Base-by-base conservation (phyloP, 2,888 invertebrate genomes). In the Agrotis ipsilon region DNA sequence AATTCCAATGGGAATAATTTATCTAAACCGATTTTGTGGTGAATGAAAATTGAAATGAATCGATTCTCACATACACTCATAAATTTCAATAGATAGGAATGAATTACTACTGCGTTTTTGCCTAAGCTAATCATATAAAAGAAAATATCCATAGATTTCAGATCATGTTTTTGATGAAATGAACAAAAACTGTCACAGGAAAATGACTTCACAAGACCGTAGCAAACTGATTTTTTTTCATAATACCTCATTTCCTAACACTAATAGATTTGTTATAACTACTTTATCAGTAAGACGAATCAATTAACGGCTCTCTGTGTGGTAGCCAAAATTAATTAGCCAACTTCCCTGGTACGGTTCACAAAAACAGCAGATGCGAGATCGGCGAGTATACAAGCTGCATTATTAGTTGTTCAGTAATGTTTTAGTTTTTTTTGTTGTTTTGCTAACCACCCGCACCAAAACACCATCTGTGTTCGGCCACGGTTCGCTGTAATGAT, bases 301-400 rank as follows among this genome's bases (percentile, higher is more conserved):
- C 93, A 94, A 95, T 95, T 94, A 94, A 88, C 91, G 81, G 87
- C 84, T 88, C 61, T 84, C 88, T 90, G 89, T 89, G 88, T 90
- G 92, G 92, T 91, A 92, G 92, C 92, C 87, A 85, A 92, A 91
- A 90, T 92, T 94, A 95, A 96, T 95, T 94, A 94, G 91, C 87
- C 78, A 85, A 89, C 89, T 91, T 92, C 90, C 89, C 88, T 87
- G 91, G 89, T 90, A 90, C 86, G 91, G 86, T 92, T 90, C 91
- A 93, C 92, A 94, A 95, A 94, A 95, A 94, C 94, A 94, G 93
- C 94, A 95, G 94, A 94, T 94, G 94, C 85, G 89, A 84, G 89
- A 83, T 77, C 87, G 85, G 87, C 58, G 51, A 85, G 89, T 86
- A 87, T 87, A 92, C 92, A 92, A 91, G 94, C 92, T 91, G 92